A percentile compares a stretch with the other conserved stretches of the same genome.
phyloP scores from a whole-genome alignment of 2,797 vertebrate genomes.

The Luscinia luscinia region DNA sequence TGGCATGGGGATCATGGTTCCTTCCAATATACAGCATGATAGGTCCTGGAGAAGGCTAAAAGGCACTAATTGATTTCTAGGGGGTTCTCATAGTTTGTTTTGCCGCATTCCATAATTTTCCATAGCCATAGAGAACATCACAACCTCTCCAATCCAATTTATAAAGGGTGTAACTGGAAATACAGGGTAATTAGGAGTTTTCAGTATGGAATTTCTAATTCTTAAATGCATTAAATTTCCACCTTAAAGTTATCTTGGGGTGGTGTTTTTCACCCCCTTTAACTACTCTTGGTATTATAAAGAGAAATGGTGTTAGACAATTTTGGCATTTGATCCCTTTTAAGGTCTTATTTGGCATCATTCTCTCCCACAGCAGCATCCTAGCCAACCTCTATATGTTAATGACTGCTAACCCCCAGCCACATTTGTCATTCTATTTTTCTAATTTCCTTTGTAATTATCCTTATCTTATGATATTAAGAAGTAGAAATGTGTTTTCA shows the following conservation, averaged over 20 bases:
- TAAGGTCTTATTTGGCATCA: not conserved
- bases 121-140: not conserved
- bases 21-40: not conserved
- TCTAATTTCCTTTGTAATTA: conserved; percentile 60
- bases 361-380: not conserved
- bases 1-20: not conserved
- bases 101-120: not conserved
- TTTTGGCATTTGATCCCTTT: not conserved
- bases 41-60: not conserved
- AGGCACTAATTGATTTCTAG: not conserved
- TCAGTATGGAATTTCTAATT: not conserved
- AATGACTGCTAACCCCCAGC: conserved; percentile 2
- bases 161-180: not conserved
- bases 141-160: not conserved
- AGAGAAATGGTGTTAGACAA: not conserved
- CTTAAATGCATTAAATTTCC: not conserved
- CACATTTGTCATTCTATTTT: conserved; percentile 38
- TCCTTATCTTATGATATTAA: conserved; percentile 25
- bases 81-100: not conserved
- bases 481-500: not conserved
- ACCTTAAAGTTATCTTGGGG: not conserved
- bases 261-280: not conserved
- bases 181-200: not conserved
- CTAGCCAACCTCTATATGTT: not conserved
- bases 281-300: not conserved